phyloP scores from a whole-genome alignment of 2,113 vertebrate species.

The Prolemur simus region DNA sequence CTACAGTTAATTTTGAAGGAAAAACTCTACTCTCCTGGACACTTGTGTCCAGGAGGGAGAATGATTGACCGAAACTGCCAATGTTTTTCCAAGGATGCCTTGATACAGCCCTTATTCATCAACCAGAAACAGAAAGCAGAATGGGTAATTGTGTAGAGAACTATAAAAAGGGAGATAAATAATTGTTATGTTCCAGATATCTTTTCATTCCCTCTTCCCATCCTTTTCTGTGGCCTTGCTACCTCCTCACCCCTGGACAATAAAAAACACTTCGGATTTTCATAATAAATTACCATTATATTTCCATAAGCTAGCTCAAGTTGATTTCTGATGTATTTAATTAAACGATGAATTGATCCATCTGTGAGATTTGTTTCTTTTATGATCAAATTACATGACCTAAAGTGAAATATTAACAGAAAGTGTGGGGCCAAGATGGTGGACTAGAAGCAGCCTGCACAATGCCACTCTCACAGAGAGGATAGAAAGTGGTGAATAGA shows the following conservation, averaged over 20 bases:
- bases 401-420: neutral
- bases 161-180: neutral
- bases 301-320: neutral
- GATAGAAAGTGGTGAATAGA: too few relatives aligned
- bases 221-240: neutral
- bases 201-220: neutral
- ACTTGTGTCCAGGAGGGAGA: too few relatives aligned
- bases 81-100: neutral
- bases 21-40: neutral
- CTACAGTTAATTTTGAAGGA: neutral
- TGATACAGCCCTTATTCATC: neutral
- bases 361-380: neutral
- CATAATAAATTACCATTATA: neutral
- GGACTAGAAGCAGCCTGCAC: too few relatives aligned
- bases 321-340: neutral
- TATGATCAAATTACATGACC: neutral
- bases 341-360: neutral
- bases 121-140: neutral
- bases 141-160: neutral
- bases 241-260: neutral
- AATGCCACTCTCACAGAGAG: too few relatives aligned
- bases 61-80: neutral
- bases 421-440: too few relatives aligned
- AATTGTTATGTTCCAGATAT: neutral
- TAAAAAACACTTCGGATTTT: neutral